phyloP scores from a whole-genome alignment of 2,797 vertebrate genomes.

The Argentina silus region DNA sequence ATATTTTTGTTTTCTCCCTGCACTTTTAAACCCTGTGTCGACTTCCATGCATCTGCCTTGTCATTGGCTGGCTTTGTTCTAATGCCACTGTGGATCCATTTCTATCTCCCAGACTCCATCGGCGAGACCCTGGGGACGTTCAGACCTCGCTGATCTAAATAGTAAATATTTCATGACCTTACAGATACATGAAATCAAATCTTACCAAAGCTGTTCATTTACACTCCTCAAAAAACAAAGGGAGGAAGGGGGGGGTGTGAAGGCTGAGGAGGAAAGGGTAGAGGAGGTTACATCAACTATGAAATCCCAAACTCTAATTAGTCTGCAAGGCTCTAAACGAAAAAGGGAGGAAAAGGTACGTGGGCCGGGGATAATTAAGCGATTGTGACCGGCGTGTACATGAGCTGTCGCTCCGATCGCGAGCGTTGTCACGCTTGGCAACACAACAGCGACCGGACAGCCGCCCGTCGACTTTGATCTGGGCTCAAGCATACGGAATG shows the following conservation, averaged over 20 bases:
- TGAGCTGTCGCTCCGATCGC: constrained; percentile 83
- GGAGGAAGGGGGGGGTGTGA: not conserved
- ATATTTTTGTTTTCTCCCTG: constrained; percentile 54
- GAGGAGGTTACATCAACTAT: constrained; percentile 34
- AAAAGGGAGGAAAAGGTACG: constrained; percentile 83
- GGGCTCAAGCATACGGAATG: constrained; percentile 76
- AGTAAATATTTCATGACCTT: constrained; percentile 75
- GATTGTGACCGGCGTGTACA: constrained; percentile 82
- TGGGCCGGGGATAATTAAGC: constrained; percentile 84
- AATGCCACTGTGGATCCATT: constrained; percentile 57
- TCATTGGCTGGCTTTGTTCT: constrained; percentile 58
- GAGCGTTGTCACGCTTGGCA: constrained; percentile 73
- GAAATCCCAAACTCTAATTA: constrained; percentile 60
- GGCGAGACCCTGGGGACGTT: constrained; percentile 63
- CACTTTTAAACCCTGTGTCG: constrained; percentile 62
- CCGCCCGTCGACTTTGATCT: constrained; percentile 83
- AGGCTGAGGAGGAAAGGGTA: constrained; percentile 11
- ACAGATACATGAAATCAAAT: constrained; percentile 75
- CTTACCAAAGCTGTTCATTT: constrained; percentile 62
- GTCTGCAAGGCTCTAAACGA: constrained; percentile 72
- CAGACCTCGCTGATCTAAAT: constrained; percentile 55
- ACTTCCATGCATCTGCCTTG: constrained; percentile 66
- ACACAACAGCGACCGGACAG: constrained; percentile 76
- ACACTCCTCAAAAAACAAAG: constrained; percentile 43
- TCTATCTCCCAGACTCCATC: constrained; percentile 59